These are phyloP conservation scores for Melinaea menophilus DNA, from an alignment of 2,888 invertebrate species.

Conservation along the genomic window DNA sequence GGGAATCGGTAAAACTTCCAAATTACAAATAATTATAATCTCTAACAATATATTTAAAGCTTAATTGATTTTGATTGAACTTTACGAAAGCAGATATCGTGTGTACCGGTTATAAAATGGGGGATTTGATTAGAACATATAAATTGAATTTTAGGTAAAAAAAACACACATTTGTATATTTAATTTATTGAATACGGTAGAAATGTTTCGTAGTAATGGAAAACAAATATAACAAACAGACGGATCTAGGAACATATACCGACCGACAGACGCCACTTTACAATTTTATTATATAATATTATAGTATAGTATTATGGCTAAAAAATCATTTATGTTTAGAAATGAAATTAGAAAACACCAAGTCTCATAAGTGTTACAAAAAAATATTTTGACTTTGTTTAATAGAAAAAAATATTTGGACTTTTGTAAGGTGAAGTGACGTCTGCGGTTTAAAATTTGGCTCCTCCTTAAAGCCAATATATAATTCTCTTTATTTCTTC, in stretches of 20 bases:
- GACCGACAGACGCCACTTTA: conserved; percentile 46
- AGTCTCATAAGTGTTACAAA: not conserved
- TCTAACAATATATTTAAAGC: no score
- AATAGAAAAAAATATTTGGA: conserved; percentile 1
- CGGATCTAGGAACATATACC: conserved; percentile 77
- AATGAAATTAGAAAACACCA: not conserved
- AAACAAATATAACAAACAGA: conserved; percentile 75
- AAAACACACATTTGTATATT: conserved; percentile 64
- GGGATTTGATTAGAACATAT: conserved; percentile 15
- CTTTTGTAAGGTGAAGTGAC: conserved; percentile 41
- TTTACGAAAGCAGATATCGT: no score
- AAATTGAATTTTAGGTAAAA: conserved; percentile 34
- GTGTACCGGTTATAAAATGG: not conserved
- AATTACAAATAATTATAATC: no score
- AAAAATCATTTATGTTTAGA: not conserved
- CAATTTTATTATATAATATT: conserved; percentile 6
- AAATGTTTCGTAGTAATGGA: conserved; percentile 75
- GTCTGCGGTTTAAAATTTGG: conserved; percentile 56
- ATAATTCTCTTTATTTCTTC: conserved; percentile 65
- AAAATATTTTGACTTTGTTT: not conserved
- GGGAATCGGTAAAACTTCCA: no score
- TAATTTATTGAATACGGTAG: conserved; percentile 79
- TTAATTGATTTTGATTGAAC: no score
- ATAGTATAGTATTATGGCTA: not conserved
- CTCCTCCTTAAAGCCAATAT: conserved; percentile 72